These are phyloP conservation scores for Selenia dentaria DNA, from an alignment of 2,888 invertebrate species.

Conservation along the genomic window DNA sequence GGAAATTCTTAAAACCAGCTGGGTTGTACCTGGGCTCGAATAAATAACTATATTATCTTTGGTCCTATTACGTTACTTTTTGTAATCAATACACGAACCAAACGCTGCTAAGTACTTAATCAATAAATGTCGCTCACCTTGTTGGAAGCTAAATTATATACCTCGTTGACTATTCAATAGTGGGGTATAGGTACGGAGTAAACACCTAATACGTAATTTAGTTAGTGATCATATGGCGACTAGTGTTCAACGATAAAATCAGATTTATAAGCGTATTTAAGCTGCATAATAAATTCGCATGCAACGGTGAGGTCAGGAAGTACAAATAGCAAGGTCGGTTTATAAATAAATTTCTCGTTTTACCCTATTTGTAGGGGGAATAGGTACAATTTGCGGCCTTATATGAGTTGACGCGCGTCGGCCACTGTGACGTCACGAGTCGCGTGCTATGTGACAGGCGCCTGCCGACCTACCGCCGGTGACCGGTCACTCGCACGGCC, in stretches of 20 bases:
- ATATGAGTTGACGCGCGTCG: conserved; percentile 26
- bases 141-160: too few species aligned
- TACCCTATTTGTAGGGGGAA: conserved; percentile 27
- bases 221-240: too few species aligned
- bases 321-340: conserved; percentile 1
- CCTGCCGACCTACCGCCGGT: conserved; percentile 21
- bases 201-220: too few species aligned
- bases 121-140: too few species aligned
- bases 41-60: too few species aligned
- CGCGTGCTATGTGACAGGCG: conserved; percentile 39
- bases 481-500: conserved; percentile 24
- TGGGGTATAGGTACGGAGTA: too few species aligned
- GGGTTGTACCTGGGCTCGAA: too few species aligned
- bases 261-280: conserved; percentile 1
- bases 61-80: too few species aligned
- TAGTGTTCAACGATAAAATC: conserved; percentile 6
- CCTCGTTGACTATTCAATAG: too few species aligned
- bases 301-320: conserved; percentile 1
- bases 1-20: too few species aligned
- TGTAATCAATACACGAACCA: too few species aligned
- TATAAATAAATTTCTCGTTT: conserved; percentile 9
- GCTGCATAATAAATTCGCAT: conserved; percentile 5
- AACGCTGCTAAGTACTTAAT: too few species aligned
- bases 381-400: conserved; percentile 26
- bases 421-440: conserved; percentile 50